phyloP scores from a whole-genome alignment of 2,888 invertebrate genomes.

The Linnaemya tessellans region DNA sequence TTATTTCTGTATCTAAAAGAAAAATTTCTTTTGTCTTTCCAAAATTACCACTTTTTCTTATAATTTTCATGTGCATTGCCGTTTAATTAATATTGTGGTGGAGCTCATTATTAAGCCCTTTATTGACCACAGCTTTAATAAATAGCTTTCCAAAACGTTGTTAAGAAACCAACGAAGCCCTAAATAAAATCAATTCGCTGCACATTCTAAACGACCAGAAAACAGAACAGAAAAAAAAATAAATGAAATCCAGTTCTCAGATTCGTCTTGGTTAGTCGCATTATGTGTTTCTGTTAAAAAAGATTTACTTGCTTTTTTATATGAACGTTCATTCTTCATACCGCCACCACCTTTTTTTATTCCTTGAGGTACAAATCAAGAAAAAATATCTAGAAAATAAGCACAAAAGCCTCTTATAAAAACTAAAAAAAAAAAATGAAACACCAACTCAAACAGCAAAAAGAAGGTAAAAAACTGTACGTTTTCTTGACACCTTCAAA shows the following conservation, averaged over 20 bases:
- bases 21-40: too few species aligned
- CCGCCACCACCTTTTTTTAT: conserved; percentile 5
- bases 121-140: conserved; percentile 48
- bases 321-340: conserved; percentile 37
- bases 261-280: conserved; percentile 61
- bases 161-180: conserved; percentile 45
- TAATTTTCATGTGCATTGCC: background rate
- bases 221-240: conserved; percentile 16
- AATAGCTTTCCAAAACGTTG: conserved; percentile 31
- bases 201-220: conserved; percentile 51
- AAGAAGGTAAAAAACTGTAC: conserved; percentile 55
- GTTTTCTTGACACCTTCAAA: conserved; percentile 70
- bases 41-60: too few species aligned
- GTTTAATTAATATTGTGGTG: conserved; percentile 30
- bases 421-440: conserved; percentile 32
- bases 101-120: conserved; percentile 14
- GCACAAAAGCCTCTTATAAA: conserved; percentile 62
- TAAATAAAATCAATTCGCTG: conserved; percentile 65
- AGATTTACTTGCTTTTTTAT: conserved; percentile 2
- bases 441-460: conserved; percentile 30
- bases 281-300: conserved; percentile 8
- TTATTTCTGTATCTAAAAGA: too few species aligned
- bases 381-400: conserved; percentile 49
- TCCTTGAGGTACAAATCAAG: conserved; percentile 53
- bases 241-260: conserved; percentile 63